Base-by-base conservation (phyloP, 35 echinoderm and acorn worm genomes). In the Eucidaris tribuloides region DNA sequence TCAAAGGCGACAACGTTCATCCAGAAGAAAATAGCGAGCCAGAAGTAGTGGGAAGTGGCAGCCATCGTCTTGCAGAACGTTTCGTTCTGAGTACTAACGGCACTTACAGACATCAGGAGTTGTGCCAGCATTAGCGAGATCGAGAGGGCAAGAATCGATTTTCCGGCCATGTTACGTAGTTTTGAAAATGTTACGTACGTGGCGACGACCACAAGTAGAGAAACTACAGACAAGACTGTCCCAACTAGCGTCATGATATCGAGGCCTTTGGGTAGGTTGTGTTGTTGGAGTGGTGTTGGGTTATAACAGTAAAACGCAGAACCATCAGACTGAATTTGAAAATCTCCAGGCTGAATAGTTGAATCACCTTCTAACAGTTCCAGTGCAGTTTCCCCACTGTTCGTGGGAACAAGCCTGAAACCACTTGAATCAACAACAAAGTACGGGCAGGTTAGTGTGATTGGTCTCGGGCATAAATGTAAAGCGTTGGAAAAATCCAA, bases 1-100 rank as follows among this genome's bases (percentile, higher is more conserved):
- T 90, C 87, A 22, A 90, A 55, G 60, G 87, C 79, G 1, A 88
- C 58, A 1, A 61, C 44, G 36, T 88, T 88, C 85, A 88, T 88
- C 85, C 85, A 88, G 58, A 88, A 88, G 85, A 88, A 88, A 7
- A 50, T 39, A 7, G 85, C 20, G 29, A 88, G 77, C 85, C 85
- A 88, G 60, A 81, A 79, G 40, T 39, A 88, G 42, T 88, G 85
- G 5, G 76, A 60, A 28, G 25, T 49, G 35, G 77, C 62, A 15
- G 77, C 85, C 14, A 81, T 42, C 14, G 57, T 45, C 20, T 17
- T 46, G 28, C 85, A 88, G 31, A 88, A 13, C 23, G 19, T 40
- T 1, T 32, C 30, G 31, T 32, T 27, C 2, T 71, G 35, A 6
- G 56, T 68, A n/a, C 13, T 62, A 2, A 82, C 58, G 22, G 35